phyloP scores from a whole-genome alignment of 2,797 vertebrate genomes.

The Trachops cirrhosus region DNA sequence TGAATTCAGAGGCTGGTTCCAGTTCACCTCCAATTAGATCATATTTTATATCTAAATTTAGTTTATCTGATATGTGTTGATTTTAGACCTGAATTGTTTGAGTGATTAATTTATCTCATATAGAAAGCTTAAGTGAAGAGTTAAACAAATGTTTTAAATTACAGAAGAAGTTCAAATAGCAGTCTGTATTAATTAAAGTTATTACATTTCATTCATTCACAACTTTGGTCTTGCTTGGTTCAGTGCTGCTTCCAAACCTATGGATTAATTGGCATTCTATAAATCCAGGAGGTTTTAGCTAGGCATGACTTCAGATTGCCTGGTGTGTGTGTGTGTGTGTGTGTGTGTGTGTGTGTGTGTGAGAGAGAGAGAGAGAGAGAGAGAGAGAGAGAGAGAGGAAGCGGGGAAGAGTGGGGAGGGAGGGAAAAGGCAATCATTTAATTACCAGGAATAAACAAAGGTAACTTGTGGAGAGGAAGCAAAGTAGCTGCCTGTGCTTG shows the following conservation, averaged over 20 bases:
- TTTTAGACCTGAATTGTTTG: background rate
- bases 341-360: background rate
- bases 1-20: background rate
- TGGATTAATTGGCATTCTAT: background rate
- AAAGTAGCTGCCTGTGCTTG: background rate
- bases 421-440: background rate
- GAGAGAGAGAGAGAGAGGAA: background rate
- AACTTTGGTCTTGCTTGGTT: background rate
- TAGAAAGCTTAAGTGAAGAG: background rate
- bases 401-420: background rate
- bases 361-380: background rate
- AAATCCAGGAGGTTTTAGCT: background rate
- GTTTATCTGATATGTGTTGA: background rate
- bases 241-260: background rate
- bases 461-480: background rate
- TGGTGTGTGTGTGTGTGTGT: background rate
- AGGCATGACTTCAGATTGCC: background rate
- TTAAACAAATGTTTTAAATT: slow-evolving; percentile 8
- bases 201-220: background rate
- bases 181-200: background rate
- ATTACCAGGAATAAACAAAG: slow-evolving; percentile 7
- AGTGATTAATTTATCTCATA: background rate
- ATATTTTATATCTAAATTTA: background rate
- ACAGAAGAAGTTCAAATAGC: background rate
- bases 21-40: background rate